These are phyloP conservation scores for Chydorus sphaericus DNA, from an alignment of 2,888 invertebrate species.

Conservation along the genomic window DNA sequence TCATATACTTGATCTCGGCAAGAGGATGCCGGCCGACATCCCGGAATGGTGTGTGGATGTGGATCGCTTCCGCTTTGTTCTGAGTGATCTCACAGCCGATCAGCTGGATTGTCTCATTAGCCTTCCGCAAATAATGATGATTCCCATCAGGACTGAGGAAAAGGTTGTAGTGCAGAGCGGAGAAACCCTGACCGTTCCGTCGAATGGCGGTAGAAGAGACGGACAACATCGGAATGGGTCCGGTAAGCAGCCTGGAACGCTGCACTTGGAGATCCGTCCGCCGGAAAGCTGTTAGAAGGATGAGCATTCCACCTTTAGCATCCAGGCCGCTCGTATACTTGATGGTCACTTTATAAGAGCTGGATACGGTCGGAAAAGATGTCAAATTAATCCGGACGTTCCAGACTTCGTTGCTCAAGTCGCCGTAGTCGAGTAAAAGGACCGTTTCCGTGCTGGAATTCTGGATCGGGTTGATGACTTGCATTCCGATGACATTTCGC, in stretches of 20 bases:
- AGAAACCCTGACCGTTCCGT: constrained; percentile 64
- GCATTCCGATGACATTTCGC: constrained; percentile 73
- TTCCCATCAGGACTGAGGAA: constrained; percentile 63
- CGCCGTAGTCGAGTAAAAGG: constrained; percentile 42
- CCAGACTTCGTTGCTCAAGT: constrained; percentile 42
- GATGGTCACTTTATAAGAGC: constrained; percentile 61
- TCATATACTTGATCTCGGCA: constrained; percentile 75
- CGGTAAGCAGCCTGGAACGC: constrained; percentile 36
- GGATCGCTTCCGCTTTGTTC: constrained; percentile 64
- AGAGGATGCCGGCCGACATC: constrained; percentile 71
- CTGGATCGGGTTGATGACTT: constrained; percentile 77
- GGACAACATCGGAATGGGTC: constrained; percentile 60
- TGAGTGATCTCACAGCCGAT: constrained; percentile 64
- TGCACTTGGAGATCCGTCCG: constrained; percentile 21
- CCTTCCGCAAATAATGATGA: constrained; percentile 69
- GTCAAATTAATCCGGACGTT: constrained; percentile 65
- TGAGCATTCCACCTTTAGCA: constrained; percentile 65
- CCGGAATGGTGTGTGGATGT: constrained; percentile 70
- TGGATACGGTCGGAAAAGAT: constrained; percentile 78
- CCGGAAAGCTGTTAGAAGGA: constrained; percentile 39
- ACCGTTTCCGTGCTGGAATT: constrained; percentile 75
- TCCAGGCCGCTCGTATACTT: constrained; percentile 63
- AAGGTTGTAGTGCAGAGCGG: constrained; percentile 67
- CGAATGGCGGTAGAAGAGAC: constrained; percentile 57
- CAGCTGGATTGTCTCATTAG: constrained; percentile 72